Conservation (phyloP, 2,797 vertebrate species). For the Micropoecilia bifurca region DNA sequence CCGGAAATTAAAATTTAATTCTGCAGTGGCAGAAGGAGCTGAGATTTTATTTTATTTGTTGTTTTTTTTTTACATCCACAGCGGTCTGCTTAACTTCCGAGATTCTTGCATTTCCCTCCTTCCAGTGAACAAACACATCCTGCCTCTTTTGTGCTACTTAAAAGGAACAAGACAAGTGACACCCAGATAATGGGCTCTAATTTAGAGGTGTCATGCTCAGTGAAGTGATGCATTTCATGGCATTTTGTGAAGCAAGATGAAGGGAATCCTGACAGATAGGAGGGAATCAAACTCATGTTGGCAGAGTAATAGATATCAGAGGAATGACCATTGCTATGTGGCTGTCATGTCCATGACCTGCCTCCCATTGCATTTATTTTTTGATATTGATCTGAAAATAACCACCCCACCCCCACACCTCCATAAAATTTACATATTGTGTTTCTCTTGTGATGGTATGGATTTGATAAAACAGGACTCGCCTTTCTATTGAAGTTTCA, state of each 20-base stretch:
- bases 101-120: slow-evolving; percentile 7
- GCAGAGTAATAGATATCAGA: slow-evolving; percentile 86
- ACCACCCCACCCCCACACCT: background rate
- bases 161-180: slow-evolving; percentile 83
- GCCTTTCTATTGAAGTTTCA: slow-evolving; percentile 13
- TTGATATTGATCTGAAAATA: slow-evolving; percentile 68
- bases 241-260: slow-evolving; percentile 49
- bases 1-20: background rate
- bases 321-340: slow-evolving; percentile 82
- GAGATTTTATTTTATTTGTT: slow-evolving; percentile 1
- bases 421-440: slow-evolving; percentile 30
- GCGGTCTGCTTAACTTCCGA: slow-evolving; percentile 24
- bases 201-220: slow-evolving; percentile 86
- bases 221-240: slow-evolving; percentile 76
- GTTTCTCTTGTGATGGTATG: slow-evolving; percentile 15
- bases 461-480: slow-evolving; percentile 6
- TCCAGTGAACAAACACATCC: slow-evolving; percentile 28
- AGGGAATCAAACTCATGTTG: slow-evolving; percentile 82
- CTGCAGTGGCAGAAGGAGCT: background rate
- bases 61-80: background rate
- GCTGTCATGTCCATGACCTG: slow-evolving; percentile 78
- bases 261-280: slow-evolving; percentile 43
- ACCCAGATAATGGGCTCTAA: slow-evolving; percentile 86
- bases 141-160: slow-evolving; percentile 66
- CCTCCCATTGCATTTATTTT: slow-evolving; percentile 58